A percentile compares a stretch with the other conserved stretches of the same genome.
Conservation (phyloP, 1,140 invertebrate species). For the Drosophila pandora region DNA sequence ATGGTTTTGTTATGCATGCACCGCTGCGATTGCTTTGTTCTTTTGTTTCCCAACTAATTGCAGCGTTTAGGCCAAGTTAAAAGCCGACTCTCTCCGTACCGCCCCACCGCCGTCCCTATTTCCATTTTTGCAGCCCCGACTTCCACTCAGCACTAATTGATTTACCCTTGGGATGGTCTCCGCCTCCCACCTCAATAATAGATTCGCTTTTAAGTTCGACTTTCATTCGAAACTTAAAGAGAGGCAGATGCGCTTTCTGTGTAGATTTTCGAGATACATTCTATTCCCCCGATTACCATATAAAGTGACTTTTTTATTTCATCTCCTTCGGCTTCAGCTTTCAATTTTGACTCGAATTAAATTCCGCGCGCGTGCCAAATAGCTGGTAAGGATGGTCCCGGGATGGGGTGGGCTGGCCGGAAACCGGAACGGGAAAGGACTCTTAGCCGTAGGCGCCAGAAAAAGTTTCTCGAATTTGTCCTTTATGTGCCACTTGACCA, state of each 20-base stretch:
- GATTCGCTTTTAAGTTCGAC: constrained; percentile 24
- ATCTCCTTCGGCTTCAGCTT: neutral
- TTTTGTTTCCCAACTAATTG: constrained; percentile 47
- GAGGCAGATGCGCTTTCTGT: constrained; percentile 39
- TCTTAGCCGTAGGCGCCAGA: constrained; percentile 51
- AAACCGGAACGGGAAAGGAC: constrained; percentile 10
- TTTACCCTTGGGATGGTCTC: constrained; percentile 55
- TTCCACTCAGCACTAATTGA: constrained; percentile 47
- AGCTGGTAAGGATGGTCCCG: constrained; percentile 11
- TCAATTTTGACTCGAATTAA: constrained; percentile 33
- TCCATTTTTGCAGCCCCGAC: neutral
- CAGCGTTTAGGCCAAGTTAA: constrained; percentile 47
- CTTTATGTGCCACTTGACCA: constrained; percentile 59
- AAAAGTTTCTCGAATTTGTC: constrained; percentile 56
- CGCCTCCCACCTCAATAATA: constrained; percentile 26
- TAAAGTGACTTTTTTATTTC: constrained; percentile 53
- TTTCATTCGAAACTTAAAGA: constrained; percentile 40
- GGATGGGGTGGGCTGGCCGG: neutral
- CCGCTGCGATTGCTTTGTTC: constrained; percentile 47
- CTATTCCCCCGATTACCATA: constrained; percentile 61
- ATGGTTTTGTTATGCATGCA: constrained; percentile 59
- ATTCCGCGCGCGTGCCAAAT: constrained; percentile 65
- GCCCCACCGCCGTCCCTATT: neutral
- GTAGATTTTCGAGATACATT: constrained; percentile 41
- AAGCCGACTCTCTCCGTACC: constrained; percentile 3